These are phyloP conservation scores for Erannis defoliaria DNA, from an alignment of 2,888 invertebrate species.

Conservation along the genomic window DNA sequence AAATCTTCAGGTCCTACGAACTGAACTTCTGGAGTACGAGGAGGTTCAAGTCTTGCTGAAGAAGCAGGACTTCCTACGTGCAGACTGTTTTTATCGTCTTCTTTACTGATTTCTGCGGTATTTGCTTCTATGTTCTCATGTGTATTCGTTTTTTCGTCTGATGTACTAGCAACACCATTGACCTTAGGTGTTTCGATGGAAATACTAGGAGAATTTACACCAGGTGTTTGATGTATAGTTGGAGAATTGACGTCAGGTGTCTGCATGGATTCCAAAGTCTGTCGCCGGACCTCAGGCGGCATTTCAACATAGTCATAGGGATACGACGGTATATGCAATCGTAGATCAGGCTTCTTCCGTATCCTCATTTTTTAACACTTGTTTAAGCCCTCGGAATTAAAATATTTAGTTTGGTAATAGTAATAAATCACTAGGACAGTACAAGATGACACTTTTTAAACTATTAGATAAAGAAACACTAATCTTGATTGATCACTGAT, in stretches of 20 bases:
- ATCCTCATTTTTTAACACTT: constrained; percentile 59
- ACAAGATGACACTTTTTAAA: neutral
- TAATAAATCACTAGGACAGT: neutral
- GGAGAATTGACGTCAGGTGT: constrained; percentile 18
- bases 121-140: neutral
- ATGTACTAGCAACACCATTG: neutral
- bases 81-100: neutral
- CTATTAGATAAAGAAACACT: neutral
- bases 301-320: constrained; percentile 78
- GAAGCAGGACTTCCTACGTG: constrained; percentile 9
- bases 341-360: constrained; percentile 75
- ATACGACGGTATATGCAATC: constrained; percentile 69
- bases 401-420: neutral
- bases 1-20: constrained; percentile 59
- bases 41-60: constrained; percentile 33
- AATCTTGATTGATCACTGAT: constrained; percentile 40
- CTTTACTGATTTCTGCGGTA: neutral
- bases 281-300: constrained; percentile 65
- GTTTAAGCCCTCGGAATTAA: neutral
- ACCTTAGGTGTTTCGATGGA: neutral
- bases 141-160: neutral
- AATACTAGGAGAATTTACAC: neutral
- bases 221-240: neutral
- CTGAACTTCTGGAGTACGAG: constrained; percentile 73
- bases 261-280: constrained; percentile 57